A percentile compares a stretch with the other conserved stretches of the same genome.
These are phyloP conservation scores for Temnothorax nylanderi DNA, from an alignment of 1,140 invertebrate species.

Conservation along the genomic window DNA sequence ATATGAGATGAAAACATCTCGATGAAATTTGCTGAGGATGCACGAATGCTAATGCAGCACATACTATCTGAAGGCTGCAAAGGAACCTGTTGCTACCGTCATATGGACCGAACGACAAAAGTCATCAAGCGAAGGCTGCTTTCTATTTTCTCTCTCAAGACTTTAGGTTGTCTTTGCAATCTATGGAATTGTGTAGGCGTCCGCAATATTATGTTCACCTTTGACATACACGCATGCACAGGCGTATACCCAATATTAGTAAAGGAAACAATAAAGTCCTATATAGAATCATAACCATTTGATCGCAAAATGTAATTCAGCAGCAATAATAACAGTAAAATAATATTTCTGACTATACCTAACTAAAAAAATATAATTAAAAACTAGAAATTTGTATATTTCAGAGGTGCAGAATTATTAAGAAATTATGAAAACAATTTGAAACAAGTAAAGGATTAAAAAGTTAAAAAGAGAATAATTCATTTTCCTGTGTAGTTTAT, in stretches of 20 bases:
- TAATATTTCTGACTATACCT: background rate
- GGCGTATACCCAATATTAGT: background rate
- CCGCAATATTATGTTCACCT: conserved; percentile 15
- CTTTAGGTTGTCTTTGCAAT: background rate
- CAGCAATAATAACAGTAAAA: background rate
- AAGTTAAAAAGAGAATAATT: background rate
- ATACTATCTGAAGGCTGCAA: background rate
- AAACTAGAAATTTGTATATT: conserved; percentile 1
- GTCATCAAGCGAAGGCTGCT: background rate
- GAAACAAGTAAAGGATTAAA: background rate
- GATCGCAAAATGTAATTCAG: background rate
- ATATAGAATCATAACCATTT: background rate
- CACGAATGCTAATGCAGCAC: conserved; percentile 12
- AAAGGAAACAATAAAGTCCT: background rate
- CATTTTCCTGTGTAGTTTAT: background rate
- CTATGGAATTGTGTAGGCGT: background rate
- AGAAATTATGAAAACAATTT: background rate
- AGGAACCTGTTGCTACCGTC: conserved; percentile 47
- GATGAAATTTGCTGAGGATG: conserved; percentile 17
- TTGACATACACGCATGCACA: background rate
- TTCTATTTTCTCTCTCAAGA: background rate
- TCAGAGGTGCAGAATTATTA: background rate
- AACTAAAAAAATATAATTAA: no score
- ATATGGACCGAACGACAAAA: conserved; percentile 26
- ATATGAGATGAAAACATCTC: conserved; percentile 1